These are phyloP conservation scores for Drosophila willistoni DNA, from an alignment of 1,140 invertebrate species.

Conservation along the genomic window DNA sequence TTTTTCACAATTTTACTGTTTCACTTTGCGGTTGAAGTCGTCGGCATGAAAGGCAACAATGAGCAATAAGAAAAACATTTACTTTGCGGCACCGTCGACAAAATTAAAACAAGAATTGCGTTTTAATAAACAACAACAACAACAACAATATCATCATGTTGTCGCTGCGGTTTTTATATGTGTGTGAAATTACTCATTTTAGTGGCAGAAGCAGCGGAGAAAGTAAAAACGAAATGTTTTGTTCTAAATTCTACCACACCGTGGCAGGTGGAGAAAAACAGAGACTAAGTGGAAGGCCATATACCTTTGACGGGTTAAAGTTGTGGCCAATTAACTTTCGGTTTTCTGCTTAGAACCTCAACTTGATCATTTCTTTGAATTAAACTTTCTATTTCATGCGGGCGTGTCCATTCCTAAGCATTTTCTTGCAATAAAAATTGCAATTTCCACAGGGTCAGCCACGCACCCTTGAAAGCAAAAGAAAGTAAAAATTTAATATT, in stretches of 20 bases:
- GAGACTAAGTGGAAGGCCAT: conserved; percentile 19
- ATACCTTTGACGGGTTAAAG: conserved; percentile 45
- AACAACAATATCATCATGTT: conserved; percentile 25
- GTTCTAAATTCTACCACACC: conserved; percentile 51
- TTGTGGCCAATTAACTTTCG: conserved; percentile 58
- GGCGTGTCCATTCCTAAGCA: conserved; percentile 41
- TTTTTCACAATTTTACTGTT: conserved; percentile 61
- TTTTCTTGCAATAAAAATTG: conserved; percentile 69
- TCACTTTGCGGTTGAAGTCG: conserved; percentile 49
- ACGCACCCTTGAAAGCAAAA: conserved; percentile 44
- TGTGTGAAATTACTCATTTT: conserved; percentile 66
- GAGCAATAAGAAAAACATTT: conserved; percentile 42
- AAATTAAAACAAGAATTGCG: conserved; percentile 64
- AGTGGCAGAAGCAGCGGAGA: conserved; percentile 39
- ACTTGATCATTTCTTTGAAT: conserved; percentile 6
- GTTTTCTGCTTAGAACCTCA: conserved; percentile 50
- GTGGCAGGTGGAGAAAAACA: conserved; percentile 5
- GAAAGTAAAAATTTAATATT: conserved; percentile 63
- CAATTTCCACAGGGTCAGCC: conserved; percentile 58
- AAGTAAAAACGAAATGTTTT: conserved; percentile 53
- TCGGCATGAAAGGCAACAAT: conserved; percentile 32
- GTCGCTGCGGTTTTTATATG: conserved; percentile 42
- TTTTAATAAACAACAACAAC: conserved; percentile 68
- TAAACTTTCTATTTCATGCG: conserved; percentile 74
- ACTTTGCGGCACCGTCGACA: conserved; percentile 43